Evolutionary conservation across 2,797 vertebrate genomes (phyloP), one percentile per base, ranked within the genome.

Genomic region (Monodelphis domestica): DNA sequence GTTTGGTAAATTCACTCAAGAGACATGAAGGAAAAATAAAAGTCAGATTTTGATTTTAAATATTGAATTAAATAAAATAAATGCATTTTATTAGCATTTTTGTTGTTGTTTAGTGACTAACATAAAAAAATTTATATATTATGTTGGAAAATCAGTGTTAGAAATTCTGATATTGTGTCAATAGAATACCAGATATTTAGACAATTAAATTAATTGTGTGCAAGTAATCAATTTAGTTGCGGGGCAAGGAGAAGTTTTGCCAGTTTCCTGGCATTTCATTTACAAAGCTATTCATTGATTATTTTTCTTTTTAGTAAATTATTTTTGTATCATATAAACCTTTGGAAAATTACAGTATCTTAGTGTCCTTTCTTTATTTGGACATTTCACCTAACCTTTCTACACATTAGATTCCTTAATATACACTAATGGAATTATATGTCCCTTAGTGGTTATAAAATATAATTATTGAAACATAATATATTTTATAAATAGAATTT

Each of bases 31-130:
- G 95, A 33, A 92, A 92, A 90, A 92, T 93, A 78, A 78, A 78
- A 45, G 30, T 59, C 91, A 90, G 5, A 63, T 95, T 93, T 94
- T 70, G 30, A 90, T 90, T 92, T 95, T 87, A 56, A 93, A 70
- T 50, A 89, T 63, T 2, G 9, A 51, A 24, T 1, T 14, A 90
- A 94, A 91, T 91, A 93, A 95, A 93, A 87, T 91, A 89, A 94
- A 87, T 30, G 21, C n/a, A 55, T 89, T 90, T 89, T 53, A 89
- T n/a, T 24, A 88, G 15, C 21, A 88, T 63, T 10, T 78, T n/a
- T 93, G 24, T 90, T 96, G 57, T 95, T 97, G 51, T 33, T 26
- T 94, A 94, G 88, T 56, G 33, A 29, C n/a, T 59, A 2, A 29
- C 53, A n/a, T 1, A 26, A 93, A 93, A 89, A 94, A 91, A 93